Evolutionary conservation across 92 coral and sea anemone species (phyloP).

Genomic region (Muricea muricata): DNA sequence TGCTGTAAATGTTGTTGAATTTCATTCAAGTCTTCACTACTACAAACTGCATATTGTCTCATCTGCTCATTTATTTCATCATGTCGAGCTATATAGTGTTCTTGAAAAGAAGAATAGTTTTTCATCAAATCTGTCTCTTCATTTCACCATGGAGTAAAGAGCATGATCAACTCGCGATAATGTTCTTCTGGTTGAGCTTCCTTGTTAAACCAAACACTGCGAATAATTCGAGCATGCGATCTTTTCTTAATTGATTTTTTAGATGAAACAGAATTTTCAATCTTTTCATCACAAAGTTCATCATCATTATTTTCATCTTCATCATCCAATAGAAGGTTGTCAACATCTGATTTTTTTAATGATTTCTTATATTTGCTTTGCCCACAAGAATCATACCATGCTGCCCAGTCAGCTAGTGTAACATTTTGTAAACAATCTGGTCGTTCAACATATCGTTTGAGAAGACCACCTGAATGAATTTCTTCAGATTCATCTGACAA

Average conservation of each 20-base stretch:
- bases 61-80: too few species aligned
- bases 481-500: constrained; percentile 65
- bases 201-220: too few species aligned
- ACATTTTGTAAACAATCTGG: too few species aligned
- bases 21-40: constrained; percentile 51
- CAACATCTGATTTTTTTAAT: not conserved
- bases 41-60: constrained; percentile 8
- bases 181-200: too few species aligned
- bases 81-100: not conserved
- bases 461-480: too few species aligned
- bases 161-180: too few species aligned
- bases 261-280: not conserved
- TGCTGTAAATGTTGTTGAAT: constrained; percentile 25
- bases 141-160: not conserved
- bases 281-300: not conserved
- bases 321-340: constrained; percentile 30
- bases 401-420: too few species aligned
- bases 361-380: not conserved
- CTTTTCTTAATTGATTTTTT: constrained; percentile 4
- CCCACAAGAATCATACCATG: constrained; percentile 49
- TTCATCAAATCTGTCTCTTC: too few species aligned
- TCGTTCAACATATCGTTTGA: too few species aligned
- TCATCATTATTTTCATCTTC: constrained; percentile 23
- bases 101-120: not conserved
- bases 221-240: constrained; percentile 27